Percentiles rank a stretch among this genome's conserved stretches.
These are phyloP conservation scores for Chrysolina americana DNA, from an alignment of 2,888 invertebrate species.

Conservation along the genomic window DNA sequence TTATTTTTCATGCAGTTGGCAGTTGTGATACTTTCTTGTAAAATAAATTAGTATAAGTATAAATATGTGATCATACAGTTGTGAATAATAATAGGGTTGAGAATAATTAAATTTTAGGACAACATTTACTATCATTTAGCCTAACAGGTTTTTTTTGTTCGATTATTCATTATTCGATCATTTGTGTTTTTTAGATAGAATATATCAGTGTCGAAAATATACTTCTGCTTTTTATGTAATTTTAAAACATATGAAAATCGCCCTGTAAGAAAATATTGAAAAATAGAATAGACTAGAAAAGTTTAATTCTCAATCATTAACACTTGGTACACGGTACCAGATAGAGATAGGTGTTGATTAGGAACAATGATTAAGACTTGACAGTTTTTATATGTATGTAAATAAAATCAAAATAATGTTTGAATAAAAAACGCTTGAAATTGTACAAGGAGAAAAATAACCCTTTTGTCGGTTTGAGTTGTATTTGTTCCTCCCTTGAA, in stretches of 20 bases:
- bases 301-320: conserved; percentile 48
- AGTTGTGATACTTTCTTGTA: conserved; percentile 48
- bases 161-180: conserved; percentile 21
- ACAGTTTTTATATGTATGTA: conserved; percentile 51
- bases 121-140: conserved; percentile 11
- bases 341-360: conserved; percentile 46
- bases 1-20: conserved; percentile 22
- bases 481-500: conserved; percentile 48
- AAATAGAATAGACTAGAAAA: conserved; percentile 47
- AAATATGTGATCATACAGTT: conserved; percentile 51
- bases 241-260: conserved; percentile 33
- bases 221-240: conserved; percentile 46
- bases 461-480: conserved; percentile 30
- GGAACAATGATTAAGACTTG: conserved; percentile 46
- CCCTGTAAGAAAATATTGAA: conserved; percentile 39
- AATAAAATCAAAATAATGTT: conserved; percentile 40
- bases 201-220: conserved; percentile 39
- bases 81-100: conserved; percentile 47
- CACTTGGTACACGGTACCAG: conserved; percentile 32
- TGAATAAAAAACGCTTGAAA: conserved; percentile 25
- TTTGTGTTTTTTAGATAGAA: conserved; percentile 42
- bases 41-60: conserved; percentile 42
- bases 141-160: not conserved
- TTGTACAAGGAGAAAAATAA: conserved; percentile 5
- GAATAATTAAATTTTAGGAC: conserved; percentile 23